Evolutionary conservation across 2,113 vertebrate species (phyloP).

Genomic region (Xenopus laevis): DNA sequence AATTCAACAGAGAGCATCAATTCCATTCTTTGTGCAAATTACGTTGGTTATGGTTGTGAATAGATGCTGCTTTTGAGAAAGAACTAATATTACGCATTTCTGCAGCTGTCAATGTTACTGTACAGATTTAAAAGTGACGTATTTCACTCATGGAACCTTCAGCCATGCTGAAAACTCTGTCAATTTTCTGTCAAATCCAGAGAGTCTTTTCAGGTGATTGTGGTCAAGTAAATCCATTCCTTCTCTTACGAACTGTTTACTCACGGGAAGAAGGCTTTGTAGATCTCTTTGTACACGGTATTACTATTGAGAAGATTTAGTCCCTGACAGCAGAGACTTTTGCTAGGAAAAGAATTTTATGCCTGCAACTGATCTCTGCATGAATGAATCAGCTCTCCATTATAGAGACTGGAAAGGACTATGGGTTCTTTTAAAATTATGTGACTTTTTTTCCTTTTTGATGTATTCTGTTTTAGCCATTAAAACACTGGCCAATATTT

Average conservation of each 20-base stretch:
- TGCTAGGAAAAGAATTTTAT: constrained; percentile 4
- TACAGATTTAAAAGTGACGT: neutral
- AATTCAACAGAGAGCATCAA: no score
- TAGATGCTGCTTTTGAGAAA: neutral
- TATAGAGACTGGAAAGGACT: constrained; percentile 30
- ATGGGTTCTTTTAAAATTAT: neutral
- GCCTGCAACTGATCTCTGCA: constrained; percentile 11
- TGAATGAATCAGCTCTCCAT: constrained; percentile 23
- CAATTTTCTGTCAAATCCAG: constrained; percentile 13
- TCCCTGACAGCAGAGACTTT: constrained; percentile 23
- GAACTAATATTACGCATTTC: neutral
- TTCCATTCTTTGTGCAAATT: no score
- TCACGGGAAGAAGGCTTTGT: constrained; percentile 28
- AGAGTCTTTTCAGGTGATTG: constrained; percentile 32
- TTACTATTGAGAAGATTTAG: constrained; percentile 23
- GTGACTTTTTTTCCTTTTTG: constrained; percentile 14
- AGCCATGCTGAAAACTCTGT: constrained; percentile 6
- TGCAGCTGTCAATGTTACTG: neutral
- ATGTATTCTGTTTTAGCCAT: constrained; percentile 35
- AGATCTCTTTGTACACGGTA: constrained; percentile 27
- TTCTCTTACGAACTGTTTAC: constrained; percentile 19
- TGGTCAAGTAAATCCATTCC: constrained; percentile 27
- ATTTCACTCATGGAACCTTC: constrained; percentile 5
- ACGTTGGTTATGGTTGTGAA: no score
- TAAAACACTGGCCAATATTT: constrained; percentile 27